These are phyloP conservation scores for Lissonota sp. DNA, from an alignment of 2,888 invertebrate species.

Conservation along the genomic window DNA sequence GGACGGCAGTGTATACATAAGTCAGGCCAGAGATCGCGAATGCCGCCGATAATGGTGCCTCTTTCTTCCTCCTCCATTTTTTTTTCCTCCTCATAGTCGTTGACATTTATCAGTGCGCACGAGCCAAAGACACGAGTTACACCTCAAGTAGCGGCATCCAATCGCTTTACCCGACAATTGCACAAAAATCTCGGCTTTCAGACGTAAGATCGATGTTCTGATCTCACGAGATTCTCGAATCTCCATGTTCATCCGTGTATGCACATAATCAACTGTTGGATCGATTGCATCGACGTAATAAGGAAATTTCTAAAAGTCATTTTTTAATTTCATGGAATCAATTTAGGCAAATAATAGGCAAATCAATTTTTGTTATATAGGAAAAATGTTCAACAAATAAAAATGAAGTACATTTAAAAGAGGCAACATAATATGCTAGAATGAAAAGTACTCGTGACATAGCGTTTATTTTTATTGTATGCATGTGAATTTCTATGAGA, in stretches of 20 bases:
- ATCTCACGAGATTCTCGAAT: conserved; percentile 15
- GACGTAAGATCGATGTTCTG: conserved; percentile 58
- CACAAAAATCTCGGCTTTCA: conserved; percentile 42
- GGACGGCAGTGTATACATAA: too few species aligned
- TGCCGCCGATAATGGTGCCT: conserved; percentile 41
- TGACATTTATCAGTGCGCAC: conserved; percentile 64
- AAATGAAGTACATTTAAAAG: too few species aligned
- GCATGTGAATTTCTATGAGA: conserved; percentile 13
- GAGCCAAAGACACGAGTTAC: conserved; percentile 48
- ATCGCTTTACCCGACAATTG: conserved; percentile 35
- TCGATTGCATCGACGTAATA: too few species aligned
- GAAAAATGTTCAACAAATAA: too few species aligned
- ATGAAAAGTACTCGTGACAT: too few species aligned
- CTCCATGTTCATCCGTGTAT: neutral
- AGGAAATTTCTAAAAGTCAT: too few species aligned
- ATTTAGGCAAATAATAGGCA: too few species aligned
- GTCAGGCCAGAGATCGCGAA: conserved; percentile 55
- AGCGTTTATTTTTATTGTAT: neutral
- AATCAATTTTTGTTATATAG: too few species aligned
- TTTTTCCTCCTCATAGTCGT: conserved; percentile 38
- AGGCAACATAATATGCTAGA: too few species aligned
- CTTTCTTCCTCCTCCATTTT: conserved; percentile 17
- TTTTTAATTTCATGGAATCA: too few species aligned
- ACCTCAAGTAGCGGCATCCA: conserved; percentile 12
- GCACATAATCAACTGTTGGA: neutral